Evolutionary conservation across 37 sponge, comb jelly and placozoan genomes (phyloP), one percentile per base, ranked within the genome.

Genomic region (Beroe ovata): DNA sequence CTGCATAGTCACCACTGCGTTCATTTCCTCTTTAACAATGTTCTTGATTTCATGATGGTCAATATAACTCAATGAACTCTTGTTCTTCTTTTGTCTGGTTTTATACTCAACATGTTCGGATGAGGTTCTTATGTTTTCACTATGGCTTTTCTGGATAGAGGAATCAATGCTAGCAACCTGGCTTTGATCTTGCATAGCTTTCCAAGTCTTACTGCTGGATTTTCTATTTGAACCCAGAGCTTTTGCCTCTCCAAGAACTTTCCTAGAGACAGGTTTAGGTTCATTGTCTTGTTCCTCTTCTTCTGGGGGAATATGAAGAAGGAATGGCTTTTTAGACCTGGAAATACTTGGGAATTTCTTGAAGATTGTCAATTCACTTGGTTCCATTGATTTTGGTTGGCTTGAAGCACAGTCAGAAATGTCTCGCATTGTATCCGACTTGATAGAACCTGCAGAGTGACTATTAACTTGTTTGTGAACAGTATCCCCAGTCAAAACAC

Each of bases 11-110:
- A 77, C 84, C 26, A 77, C 54, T 28, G 84, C 84, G 8, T 33
- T 77, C 84, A 77, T 77, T 42, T 77, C 84, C 25, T 77, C 84
- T 36, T 77, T 77, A 22, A 77, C 84, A 40, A 77, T 77, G n/a
- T 77, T 33, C 22, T 77, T 77, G n/a, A 77, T 42, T 3, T 36
- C 84, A 16, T 23, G 18, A 21, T 77, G 32, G 36, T 66, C 30
- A 34, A 66, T 66, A 18, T 66, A 66, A 37, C 34, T 66, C 29
- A 66, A 6, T 14, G 30, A 25, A 33, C 36, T 25, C 30, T 30
- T 66, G 2, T 66, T 1, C 16, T 30, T 25, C 30, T 66, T 66
- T 66, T 66, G 29, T 4, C 18, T 11, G 2, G 69, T 1, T 30
- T 26, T 32, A 34, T 16, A 18, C 16, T 33, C 16, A 34, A 37